phyloP scores from a whole-genome alignment of 2,797 vertebrate species.

The Sebastes trivittatus region DNA sequence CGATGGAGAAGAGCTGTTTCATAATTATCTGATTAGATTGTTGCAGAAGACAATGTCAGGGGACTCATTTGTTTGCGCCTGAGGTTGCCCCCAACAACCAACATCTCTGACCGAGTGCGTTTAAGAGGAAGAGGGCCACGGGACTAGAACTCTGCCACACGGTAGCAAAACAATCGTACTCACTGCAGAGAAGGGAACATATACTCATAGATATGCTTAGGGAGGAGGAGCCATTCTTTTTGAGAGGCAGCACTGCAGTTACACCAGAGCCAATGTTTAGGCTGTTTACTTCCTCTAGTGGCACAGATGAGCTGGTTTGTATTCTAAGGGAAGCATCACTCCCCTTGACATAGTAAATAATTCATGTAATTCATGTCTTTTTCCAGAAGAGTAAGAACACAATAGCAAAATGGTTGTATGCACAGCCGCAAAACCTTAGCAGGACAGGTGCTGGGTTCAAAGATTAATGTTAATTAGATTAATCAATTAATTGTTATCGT shows the following conservation, averaged over 20 bases:
- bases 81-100: constrained; percentile 59
- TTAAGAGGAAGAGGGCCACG: constrained; percentile 13
- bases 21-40: constrained; percentile 69
- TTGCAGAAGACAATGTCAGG: constrained; percentile 48
- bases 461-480: rapidly evolving
- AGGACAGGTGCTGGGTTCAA: background rate
- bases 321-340: constrained; percentile 14
- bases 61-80: constrained; percentile 50
- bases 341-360: constrained; percentile 10
- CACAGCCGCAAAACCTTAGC: background rate
- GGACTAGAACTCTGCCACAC: background rate
- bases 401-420: background rate
- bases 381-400: background rate
- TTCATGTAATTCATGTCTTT: constrained; percentile 5
- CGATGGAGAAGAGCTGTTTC: constrained; percentile 46
- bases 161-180: constrained; percentile 15
- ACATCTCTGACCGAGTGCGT: constrained; percentile 21
- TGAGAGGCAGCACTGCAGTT: constrained; percentile 2
- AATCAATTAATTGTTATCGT: too few relatives aligned
- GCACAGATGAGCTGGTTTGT: constrained; percentile 41
- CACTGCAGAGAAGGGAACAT: background rate
- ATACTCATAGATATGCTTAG: constrained; percentile 14
- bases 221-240: background rate
- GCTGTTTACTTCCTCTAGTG: constrained; percentile 8
- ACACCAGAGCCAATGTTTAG: background rate